Percentiles rank a stretch among this genome's conserved stretches.
Conservation (phyloP, 2,797 vertebrate genomes). For the Xerus rutilus region DNA sequence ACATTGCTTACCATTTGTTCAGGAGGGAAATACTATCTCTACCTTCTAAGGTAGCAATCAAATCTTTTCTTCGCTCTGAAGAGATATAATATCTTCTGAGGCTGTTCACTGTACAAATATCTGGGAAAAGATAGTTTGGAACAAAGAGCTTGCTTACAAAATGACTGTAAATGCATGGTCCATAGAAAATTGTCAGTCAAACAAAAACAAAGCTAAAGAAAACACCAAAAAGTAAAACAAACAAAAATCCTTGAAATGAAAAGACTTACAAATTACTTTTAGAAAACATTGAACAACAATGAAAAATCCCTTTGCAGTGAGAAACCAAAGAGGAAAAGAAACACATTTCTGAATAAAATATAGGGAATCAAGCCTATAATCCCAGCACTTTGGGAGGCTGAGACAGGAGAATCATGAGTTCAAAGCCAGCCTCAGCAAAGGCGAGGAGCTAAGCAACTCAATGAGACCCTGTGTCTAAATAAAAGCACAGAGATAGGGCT, state of each 20-base stretch:
- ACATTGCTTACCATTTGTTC: neutral
- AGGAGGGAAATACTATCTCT: neutral
- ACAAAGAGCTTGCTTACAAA: neutral
- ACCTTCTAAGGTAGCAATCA: neutral
- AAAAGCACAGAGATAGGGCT: too few relatives aligned
- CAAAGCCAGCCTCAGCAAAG: too few relatives aligned
- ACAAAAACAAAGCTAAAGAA: neutral
- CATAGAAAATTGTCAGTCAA: neutral
- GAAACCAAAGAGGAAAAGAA: neutral
- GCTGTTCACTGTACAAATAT: neutral
- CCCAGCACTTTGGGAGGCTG: too few relatives aligned
- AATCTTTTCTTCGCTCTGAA: neutral
- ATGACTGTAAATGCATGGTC: neutral
- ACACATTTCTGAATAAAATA: conserved; percentile 9
- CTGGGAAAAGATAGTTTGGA: neutral
- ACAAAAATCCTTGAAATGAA: too few relatives aligned
- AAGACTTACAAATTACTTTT: neutral
- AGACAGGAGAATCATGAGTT: too few relatives aligned
- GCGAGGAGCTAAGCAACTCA: too few relatives aligned
- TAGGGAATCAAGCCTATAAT: too few relatives aligned
- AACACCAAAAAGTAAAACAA: too few relatives aligned
- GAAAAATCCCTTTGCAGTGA: neutral
- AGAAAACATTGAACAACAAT: neutral
- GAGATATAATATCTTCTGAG: neutral
- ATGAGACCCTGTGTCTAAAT: too few relatives aligned